A percentile compares a stretch with the other conserved stretches of the same genome.
These are phyloP conservation scores for Spilogale gracilis DNA, from an alignment of 2,113 vertebrate genomes.

Conservation along the genomic window DNA sequence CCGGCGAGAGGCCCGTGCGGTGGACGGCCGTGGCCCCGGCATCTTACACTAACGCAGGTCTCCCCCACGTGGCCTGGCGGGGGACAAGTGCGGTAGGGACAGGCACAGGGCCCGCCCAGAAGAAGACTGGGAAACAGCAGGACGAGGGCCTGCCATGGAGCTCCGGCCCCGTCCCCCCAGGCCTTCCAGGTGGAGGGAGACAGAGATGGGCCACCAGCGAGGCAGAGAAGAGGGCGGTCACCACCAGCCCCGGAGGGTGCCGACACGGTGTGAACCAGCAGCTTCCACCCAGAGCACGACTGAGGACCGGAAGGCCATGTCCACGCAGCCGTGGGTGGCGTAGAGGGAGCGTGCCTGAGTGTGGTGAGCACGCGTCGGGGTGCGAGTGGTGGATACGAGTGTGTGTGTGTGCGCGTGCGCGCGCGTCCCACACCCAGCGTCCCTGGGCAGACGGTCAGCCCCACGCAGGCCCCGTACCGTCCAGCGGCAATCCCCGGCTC, in stretches of 20 bases:
- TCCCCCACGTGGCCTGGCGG: too few relatives aligned
- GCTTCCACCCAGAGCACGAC: too few relatives aligned
- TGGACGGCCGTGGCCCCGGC: too few relatives aligned
- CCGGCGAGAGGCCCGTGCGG: neutral
- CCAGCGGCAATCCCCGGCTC: neutral
- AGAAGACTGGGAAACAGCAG: neutral
- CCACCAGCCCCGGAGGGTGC: neutral
- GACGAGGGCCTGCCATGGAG: neutral
- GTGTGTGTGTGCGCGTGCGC: fast-evolving
- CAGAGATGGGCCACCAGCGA: neutral
- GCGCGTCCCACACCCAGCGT: fast-evolving
- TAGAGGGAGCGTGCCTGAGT: neutral
- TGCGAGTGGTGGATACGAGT: fast-evolving
- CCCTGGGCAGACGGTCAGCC: neutral
- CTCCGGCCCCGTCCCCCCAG: neutral
- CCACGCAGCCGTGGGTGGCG: neutral
- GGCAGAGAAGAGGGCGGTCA: neutral
- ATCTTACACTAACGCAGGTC: neutral
- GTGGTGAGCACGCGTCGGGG: fast-evolving
- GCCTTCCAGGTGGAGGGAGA: neutral
- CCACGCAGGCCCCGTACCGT: fast-evolving
- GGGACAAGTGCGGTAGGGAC: too few relatives aligned
- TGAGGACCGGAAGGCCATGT: neutral
- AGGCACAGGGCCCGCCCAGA: neutral
- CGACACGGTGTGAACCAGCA: neutral